phyloP scores from a whole-genome alignment of 2,113 vertebrate species.

The Plectropomus leopardus region DNA sequence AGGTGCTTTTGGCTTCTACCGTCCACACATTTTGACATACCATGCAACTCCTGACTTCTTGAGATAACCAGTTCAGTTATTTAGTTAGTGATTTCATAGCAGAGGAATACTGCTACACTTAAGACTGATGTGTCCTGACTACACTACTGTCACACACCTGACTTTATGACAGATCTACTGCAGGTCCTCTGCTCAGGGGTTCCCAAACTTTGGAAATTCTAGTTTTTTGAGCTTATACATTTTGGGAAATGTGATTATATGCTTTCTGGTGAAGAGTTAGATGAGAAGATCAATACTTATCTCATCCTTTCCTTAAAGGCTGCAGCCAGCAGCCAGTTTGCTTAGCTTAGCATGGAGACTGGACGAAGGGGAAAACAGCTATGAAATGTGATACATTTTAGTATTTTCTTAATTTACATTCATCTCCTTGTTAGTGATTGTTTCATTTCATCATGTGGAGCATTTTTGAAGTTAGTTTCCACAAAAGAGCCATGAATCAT shows the following conservation, averaged over 20 bases:
- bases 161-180: background rate
- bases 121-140: no score
- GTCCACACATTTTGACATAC: background rate
- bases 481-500: no score
- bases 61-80: background rate
- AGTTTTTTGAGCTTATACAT: background rate
- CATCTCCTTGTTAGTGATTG: no score
- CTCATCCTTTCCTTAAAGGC: background rate
- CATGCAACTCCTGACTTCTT: background rate
- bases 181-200: background rate
- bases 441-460: no score
- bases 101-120: background rate
- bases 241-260: background rate
- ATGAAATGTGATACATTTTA: no score
- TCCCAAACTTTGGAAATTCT: background rate
- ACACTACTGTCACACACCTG: no score
- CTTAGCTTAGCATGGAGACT: background rate
- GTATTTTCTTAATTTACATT: no score
- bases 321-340: background rate
- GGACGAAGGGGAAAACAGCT: background rate
- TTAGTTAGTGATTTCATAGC: no score
- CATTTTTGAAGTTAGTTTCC: no score
- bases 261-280: background rate
- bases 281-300: background rate
- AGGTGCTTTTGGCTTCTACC: background rate